Base-by-base conservation (phyloP, 2,888 invertebrate genomes). In the Petrolisthes manimaculis region DNA sequence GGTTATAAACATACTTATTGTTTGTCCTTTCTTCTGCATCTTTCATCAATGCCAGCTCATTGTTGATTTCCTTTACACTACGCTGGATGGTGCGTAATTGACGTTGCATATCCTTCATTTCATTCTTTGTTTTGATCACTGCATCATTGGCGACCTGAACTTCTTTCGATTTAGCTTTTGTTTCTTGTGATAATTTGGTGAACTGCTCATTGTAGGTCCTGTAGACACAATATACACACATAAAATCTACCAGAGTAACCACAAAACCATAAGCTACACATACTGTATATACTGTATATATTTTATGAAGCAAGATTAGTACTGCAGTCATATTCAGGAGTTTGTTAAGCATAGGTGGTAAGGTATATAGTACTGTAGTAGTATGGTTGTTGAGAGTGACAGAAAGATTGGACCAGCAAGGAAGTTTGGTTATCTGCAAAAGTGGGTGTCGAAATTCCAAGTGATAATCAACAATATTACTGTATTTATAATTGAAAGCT, bases 1-100 rank as follows among this genome's bases (percentile, higher is more conserved):
- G 37, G 37, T 37, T 6, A 55, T 12, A 55, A 55, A 86, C 84
- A 84, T 80, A 89, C 89, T 55, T 79, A 54, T 75, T 61, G 67
- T 85, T 55, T 56, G 87, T 85, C 77, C 83, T 89, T n/a, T 84
- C 71, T 14, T 87, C 56, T 14, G 89, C 85, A 74, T 78, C 81
- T 21, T 79, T 75, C 14, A 89, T 61, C 0, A 53, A 54, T 8
- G 75, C 8, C 24, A 88, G 74, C 56, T 88, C 85, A 14, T 61
- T 61, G 8, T 21, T 18, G 5, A 82, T 77, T 9, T 18, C 37
- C 5, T n/a, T 24, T 5, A 85, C 51, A 69, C 79, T 85, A n/a
- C 79, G 75, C 53, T 78, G 82, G 9, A 61, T 56, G 2, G 69
- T 69, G 61, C 37, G 5, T 5, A n/a, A 5, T n/a, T 81, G 61